Percentiles rank a stretch among this genome's conserved stretches.
Evolutionary conservation across 2,113 vertebrate genomes (phyloP).

Genomic region (Aegypius monachus): DNA sequence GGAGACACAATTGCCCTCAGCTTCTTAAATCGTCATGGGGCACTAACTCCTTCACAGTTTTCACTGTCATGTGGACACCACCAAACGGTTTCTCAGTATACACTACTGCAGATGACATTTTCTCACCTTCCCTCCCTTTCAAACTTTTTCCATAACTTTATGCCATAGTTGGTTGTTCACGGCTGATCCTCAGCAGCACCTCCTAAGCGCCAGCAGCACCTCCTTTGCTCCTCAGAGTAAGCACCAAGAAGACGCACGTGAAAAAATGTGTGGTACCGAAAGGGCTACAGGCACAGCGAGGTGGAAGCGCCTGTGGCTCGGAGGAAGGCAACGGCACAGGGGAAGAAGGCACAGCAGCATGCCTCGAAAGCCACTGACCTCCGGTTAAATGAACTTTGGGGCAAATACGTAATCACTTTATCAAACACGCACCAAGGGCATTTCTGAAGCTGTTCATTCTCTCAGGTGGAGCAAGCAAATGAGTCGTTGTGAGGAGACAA

Average conservation of each 20-base stretch:
- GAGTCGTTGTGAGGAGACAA: background rate
- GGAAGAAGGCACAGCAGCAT: background rate
- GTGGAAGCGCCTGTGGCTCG: background rate
- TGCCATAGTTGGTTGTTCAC: background rate
- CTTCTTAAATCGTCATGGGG: background rate
- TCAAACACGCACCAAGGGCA: background rate
- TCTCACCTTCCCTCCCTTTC: background rate
- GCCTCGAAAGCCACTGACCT: constrained; percentile 7
- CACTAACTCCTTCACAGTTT: background rate
- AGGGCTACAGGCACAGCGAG: background rate
- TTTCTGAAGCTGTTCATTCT: background rate
- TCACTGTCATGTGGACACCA: background rate
- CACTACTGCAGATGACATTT: background rate
- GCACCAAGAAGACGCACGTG: background rate
- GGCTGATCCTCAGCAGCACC: background rate
- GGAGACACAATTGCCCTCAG: background rate
- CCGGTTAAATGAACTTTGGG: background rate
- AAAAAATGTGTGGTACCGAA: background rate
- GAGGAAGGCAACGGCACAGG: background rate
- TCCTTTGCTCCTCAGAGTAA: background rate
- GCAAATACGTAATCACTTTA: background rate
- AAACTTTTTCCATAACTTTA: background rate
- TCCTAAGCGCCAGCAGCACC: background rate
- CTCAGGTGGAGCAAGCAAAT: background rate
- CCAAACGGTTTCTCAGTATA: background rate